These are phyloP conservation scores for Meleagris gallopavo DNA, from an alignment of 2,113 vertebrate species.

Conservation along the genomic window DNA sequence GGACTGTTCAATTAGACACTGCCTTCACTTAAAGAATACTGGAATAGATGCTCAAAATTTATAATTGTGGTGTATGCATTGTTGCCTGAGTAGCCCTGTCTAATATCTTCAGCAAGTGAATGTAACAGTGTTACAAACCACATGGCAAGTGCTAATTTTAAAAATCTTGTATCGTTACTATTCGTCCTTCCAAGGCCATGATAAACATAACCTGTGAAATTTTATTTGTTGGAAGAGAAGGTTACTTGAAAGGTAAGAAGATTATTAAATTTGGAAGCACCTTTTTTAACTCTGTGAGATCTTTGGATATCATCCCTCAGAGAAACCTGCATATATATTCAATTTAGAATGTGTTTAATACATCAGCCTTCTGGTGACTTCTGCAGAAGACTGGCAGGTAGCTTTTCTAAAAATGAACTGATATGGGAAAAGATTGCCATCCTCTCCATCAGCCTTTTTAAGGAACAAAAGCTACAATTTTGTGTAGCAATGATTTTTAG, in stretches of 20 bases:
- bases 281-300: background rate
- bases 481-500: background rate
- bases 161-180: background rate
- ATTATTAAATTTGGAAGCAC: conserved; percentile 14
- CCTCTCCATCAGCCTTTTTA: background rate
- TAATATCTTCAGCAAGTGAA: background rate
- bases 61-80: background rate
- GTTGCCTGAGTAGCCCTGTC: background rate
- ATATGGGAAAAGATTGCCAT: background rate
- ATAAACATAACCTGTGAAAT: background rate
- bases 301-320: background rate
- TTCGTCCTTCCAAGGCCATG: background rate
- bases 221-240: background rate
- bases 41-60: background rate
- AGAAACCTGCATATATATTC: background rate
- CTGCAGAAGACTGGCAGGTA: background rate
- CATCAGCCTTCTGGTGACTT: background rate
- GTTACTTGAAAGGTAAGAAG: background rate
- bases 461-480: background rate
- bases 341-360: background rate
- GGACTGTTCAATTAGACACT: background rate
- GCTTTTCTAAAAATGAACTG: background rate
- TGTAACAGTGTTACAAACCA: background rate
- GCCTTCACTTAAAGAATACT: background rate
- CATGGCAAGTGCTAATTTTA: background rate